Percentiles rank a stretch among this genome's conserved stretches.
Evolutionary conservation across 2,888 invertebrate genomes (phyloP).

Genomic region (Amphimallon solstitiale): DNA sequence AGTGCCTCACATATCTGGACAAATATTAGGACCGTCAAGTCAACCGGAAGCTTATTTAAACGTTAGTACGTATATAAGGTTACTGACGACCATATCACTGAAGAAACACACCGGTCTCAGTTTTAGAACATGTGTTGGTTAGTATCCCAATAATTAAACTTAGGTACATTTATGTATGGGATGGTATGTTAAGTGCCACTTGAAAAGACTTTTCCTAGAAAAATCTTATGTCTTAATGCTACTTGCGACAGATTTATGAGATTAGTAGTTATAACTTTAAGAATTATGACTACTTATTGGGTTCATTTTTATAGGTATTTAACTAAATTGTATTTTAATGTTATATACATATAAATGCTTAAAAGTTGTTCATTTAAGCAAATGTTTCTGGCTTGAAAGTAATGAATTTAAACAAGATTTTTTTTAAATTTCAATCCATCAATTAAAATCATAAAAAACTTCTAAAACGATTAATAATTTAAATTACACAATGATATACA

Average conservation of each 20-base stretch:
- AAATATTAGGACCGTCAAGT: constrained; percentile 66
- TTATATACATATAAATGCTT: neutral
- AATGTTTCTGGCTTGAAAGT: too few species aligned
- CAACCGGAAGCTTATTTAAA: constrained; percentile 86
- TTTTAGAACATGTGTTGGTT: constrained; percentile 80
- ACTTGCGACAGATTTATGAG: neutral
- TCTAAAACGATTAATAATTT: too few species aligned
- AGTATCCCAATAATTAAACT: constrained; percentile 9
- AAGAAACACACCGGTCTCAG: constrained; percentile 84
- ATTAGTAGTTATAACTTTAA: neutral
- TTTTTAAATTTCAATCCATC: too few species aligned
- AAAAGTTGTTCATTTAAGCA: too few species aligned
- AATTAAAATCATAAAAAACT: too few species aligned
- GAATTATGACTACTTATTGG: too few species aligned
- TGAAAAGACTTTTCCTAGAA: neutral
- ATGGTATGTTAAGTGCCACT: constrained; percentile 1
- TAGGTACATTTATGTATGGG: neutral
- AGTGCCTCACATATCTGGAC: constrained; percentile 23
- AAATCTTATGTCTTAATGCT: neutral
- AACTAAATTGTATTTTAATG: too few species aligned
- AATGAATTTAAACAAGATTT: too few species aligned
- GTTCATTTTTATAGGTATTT: too few species aligned
- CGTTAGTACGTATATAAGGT: constrained; percentile 79
- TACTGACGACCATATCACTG: constrained; percentile 78
- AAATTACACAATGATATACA: too few species aligned